Evolutionary conservation across 2,888 invertebrate genomes (phyloP).

Genomic region (Anaspis maculata): DNA sequence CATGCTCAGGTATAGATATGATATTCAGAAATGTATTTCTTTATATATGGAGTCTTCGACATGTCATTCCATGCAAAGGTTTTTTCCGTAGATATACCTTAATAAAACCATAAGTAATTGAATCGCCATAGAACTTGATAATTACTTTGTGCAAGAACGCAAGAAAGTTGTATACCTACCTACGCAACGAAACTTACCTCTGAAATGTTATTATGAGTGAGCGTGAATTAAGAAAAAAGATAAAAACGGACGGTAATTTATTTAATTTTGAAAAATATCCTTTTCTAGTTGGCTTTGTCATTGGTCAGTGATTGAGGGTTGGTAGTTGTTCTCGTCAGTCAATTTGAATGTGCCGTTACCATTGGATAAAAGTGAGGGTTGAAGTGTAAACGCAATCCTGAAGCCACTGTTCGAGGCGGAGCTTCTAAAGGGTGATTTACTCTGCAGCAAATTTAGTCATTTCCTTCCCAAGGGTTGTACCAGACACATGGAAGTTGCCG

Average conservation of each 20-base stretch:
- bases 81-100: no score
- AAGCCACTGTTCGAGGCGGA: conserved; percentile 32
- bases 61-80: no score
- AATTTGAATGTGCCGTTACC: conserved; percentile 27
- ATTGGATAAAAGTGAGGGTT: conserved; percentile 36
- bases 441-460: conserved; percentile 29
- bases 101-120: no score
- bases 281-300: conserved; percentile 17
- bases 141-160: no score
- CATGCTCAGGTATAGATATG: no score
- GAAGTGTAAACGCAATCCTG: conserved; percentile 37
- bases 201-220: no score
- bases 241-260: conserved; percentile 22
- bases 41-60: no score
- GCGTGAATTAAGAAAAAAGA: no score
- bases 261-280: conserved; percentile 21
- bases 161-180: no score
- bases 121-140: no score
- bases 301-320: conserved; percentile 36
- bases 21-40: no score
- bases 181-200: no score
- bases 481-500: conserved; percentile 13
- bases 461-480: conserved; percentile 23
- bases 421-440: conserved; percentile 31
- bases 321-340: conserved; percentile 30